Base-by-base conservation (phyloP, 2,797 vertebrate genomes). In the Perodicticus potto region DNA sequence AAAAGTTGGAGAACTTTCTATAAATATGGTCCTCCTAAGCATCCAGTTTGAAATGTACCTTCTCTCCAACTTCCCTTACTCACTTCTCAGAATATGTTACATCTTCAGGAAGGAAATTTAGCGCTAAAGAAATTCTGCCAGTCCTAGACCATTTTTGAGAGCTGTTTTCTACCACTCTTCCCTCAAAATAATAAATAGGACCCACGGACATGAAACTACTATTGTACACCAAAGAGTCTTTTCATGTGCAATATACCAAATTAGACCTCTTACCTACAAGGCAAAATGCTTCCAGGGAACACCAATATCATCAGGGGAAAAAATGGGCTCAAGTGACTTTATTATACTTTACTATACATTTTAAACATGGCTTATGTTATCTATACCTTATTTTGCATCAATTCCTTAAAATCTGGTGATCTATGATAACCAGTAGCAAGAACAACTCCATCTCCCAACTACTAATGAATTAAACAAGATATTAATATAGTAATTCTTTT, bases 321-420 rank as follows among this genome's bases (percentile, higher is more conserved):
- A 92, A 55, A 32, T 70, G 55, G 45, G 43, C 27, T 53, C 32
- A 32, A 32, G 29, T 32, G 32, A 76, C 43, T 74, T 53, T 76
- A 49, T 74, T 74, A 74, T 74, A 29, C 16, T 45, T 74, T 74
- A 74, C 43, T 74, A n/a, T n/a, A 10, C 55, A 69, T 32, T 29
- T 40, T 81, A 69, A 93, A 40, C 61, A 74, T 13, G 9, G 40
- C 37, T 55, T 57, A 32, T 29, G 59, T 84, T 84, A 89, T 19
- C 1, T 55, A 59, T 22, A 63, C 61, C 81, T 86, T 32, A 40
- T 27, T 45, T 1, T 45, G 4, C 49, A 23, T 37, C 40, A 32
- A 76, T 84, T 91, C 70, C 70, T 89, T 94, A 12, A 91, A 91
- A 94, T 32, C 12, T 69, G 57, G 37, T 40, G 34, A 83, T 72